Evolutionary conservation across 2,888 invertebrate genomes (phyloP).

Genomic region (Chrysodeixis includens): DNA sequence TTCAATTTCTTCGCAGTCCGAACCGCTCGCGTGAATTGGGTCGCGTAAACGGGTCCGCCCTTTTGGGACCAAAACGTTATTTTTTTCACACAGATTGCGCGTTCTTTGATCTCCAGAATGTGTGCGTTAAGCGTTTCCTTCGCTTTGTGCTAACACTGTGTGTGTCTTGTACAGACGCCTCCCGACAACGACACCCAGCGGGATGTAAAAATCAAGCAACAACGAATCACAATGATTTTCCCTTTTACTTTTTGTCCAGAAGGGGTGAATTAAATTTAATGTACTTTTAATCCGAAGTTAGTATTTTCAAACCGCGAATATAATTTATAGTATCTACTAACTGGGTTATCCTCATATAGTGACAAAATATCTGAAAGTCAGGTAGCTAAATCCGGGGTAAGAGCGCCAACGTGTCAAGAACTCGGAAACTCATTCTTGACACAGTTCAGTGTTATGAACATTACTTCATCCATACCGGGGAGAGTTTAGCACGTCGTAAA

Average conservation of each 20-base stretch:
- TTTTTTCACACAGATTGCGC: slow-evolving; percentile 89
- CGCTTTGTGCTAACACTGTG: slow-evolving; percentile 82
- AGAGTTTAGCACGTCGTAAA: slow-evolving; percentile 84
- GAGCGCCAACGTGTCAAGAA: slow-evolving; percentile 72
- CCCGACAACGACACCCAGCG: slow-evolving; percentile 82
- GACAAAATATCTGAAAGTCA: slow-evolving; percentile 54
- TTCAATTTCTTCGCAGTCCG: slow-evolving; percentile 88
- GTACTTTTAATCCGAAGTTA: slow-evolving; percentile 7
- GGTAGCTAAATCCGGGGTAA: slow-evolving; percentile 61
- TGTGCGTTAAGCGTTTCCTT: slow-evolving; percentile 88
- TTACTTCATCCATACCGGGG: slow-evolving; percentile 74
- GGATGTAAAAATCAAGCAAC: slow-evolving; percentile 82
- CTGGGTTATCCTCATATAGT: slow-evolving; percentile 13
- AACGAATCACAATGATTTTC: slow-evolving; percentile 77
- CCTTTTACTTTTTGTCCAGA: slow-evolving; percentile 52
- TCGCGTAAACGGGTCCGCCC: slow-evolving; percentile 89
- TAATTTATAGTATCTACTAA: neutral
- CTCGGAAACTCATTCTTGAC: slow-evolving; percentile 75
- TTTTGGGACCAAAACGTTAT: slow-evolving; percentile 88
- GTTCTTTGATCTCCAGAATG: slow-evolving; percentile 88
- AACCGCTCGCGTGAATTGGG: slow-evolving; percentile 88
- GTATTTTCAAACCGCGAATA: neutral
- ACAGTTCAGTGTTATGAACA: slow-evolving; percentile 78
- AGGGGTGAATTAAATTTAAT: slow-evolving; percentile 47
- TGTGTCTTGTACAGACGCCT: slow-evolving; percentile 77